A percentile compares a stretch with the other conserved stretches of the same genome.
phyloP scores from a whole-genome alignment of 35 echinoderm and acorn worm genomes.

The Apostichopus japonicus region DNA sequence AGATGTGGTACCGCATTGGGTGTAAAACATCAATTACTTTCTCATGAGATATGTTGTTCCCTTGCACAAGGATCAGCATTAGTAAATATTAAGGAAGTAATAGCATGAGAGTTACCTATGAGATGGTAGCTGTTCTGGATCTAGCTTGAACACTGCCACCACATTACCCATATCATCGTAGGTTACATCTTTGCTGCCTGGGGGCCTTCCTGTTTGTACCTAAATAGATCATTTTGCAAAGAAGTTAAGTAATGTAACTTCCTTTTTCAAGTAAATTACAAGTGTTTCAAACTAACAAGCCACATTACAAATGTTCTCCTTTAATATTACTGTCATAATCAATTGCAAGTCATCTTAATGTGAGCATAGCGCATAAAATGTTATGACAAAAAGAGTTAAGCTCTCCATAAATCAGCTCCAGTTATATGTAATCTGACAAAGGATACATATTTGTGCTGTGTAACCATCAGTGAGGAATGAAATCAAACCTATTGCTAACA shows the following conservation, averaged over 20 bases:
- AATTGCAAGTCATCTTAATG: neutral
- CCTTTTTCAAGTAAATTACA: neutral
- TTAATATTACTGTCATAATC: too few relatives aligned
- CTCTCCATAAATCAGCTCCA: too few relatives aligned
- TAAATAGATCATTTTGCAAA: neutral
- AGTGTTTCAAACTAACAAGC: neutral
- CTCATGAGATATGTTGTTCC: too few relatives aligned
- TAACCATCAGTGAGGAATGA: too few relatives aligned
- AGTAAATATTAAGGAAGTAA: neutral
- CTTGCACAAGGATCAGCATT: too few relatives aligned
- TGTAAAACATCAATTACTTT: too few relatives aligned
- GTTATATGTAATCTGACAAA: too few relatives aligned
- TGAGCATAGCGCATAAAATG: neutral
- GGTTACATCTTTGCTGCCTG: slow-evolving; percentile 95
- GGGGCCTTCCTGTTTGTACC: slow-evolving; percentile 98
- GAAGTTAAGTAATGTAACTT: neutral
- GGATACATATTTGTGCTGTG: too few relatives aligned
- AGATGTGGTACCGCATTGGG: too few relatives aligned
- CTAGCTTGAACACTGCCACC: slow-evolving; percentile 77
- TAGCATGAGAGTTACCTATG: slow-evolving; percentile 75
- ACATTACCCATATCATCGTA: slow-evolving; percentile 99
- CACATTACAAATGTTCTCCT: too few relatives aligned
- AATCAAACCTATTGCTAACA: too few relatives aligned
- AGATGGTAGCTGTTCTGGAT: slow-evolving; percentile 89
- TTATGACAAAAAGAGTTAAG: neutral